phyloP scores from a whole-genome alignment of 2,888 invertebrate genomes.

The Pyrrhosoma nymphula region DNA sequence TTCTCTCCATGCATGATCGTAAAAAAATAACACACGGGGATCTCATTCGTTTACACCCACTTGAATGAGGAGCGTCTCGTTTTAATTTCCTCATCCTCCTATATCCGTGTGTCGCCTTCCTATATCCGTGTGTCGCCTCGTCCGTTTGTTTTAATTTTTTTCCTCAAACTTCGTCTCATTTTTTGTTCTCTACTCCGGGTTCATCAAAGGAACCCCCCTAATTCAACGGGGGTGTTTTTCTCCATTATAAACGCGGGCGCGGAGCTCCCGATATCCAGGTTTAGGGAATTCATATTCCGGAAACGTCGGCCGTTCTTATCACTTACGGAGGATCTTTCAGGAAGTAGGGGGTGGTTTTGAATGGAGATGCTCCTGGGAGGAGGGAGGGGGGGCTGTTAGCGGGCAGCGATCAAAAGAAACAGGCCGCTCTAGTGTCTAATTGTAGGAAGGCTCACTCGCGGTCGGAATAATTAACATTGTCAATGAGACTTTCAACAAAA shows the following conservation, averaged over 20 bases:
- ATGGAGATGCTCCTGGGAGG: background rate
- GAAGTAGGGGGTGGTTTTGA: constrained; percentile 2
- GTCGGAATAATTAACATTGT: constrained; percentile 29
- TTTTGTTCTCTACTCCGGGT: background rate
- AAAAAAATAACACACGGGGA: background rate
- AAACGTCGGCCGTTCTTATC: constrained; percentile 23
- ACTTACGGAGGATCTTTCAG: constrained; percentile 5
- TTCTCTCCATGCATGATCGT: constrained; percentile 29
- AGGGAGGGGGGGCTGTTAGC: background rate
- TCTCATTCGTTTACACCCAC: background rate
- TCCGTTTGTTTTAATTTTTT: background rate
- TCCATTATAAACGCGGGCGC: background rate
- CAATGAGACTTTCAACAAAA: constrained; percentile 45
- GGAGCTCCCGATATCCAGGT: background rate
- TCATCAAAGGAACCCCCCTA: background rate
- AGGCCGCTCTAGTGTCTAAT: constrained; percentile 18
- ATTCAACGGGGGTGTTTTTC: background rate
- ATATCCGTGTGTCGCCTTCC: background rate
- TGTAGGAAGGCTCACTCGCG: background rate
- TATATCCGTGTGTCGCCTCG: background rate
- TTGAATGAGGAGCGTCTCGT: background rate
- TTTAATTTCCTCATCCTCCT: constrained; percentile 29
- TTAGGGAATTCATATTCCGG: constrained; percentile 24
- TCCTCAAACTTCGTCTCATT: too few relatives aligned
- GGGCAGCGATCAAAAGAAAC: background rate